Evolutionary conservation across 2,797 vertebrate genomes (phyloP), one percentile per base, ranked within the genome.

Genomic region (Pelochelys cantorii): DNA sequence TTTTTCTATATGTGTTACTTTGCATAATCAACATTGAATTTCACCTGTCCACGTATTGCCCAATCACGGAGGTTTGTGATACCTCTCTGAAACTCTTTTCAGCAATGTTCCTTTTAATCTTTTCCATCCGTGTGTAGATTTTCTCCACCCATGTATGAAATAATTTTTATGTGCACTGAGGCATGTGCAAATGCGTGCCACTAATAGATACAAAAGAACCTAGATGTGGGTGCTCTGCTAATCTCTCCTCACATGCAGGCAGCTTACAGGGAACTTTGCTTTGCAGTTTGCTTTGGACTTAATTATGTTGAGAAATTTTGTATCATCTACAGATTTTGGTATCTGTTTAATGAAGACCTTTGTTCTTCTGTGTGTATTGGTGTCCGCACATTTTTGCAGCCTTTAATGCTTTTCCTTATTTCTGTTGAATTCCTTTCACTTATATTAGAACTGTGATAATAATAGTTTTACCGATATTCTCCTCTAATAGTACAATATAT

Each of bases 371-470:
- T n/a, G 14, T 27, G 5, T 5, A 17, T 84, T 55, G 22, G 22
- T 11, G 5, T 12, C 55, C n/a, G 53, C 1, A 0, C 2, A 0
- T 7, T 23, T 56, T 34, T 71, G 13, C 57, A 31, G 29, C n/a
- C 15, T 22, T 34, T 2, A 22, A 18, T 37, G 2, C 77, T 59
- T 82, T 2, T 25, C 42, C 29, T 17, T 57, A 53, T 22, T 55
- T 11, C 54, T 60, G 52, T 62, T 3, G 0, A 54, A 54, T 11
- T 83, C 57, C 31, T 79, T 68, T 8, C 1, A 42, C 0, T 4
- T 20, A 1, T 1, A 42, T 37, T 1, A 25, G 29, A 53, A 48
- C 0, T 31, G 0, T 2, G 9, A 6, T 37, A 1, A 55, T 2
- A 1, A 9, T 3, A 0, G 5, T 85, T 87, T 79, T 9, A 29